These are phyloP conservation scores for Noturus placidus DNA, from an alignment of 2,113 vertebrate genomes.

Conservation along the genomic window DNA sequence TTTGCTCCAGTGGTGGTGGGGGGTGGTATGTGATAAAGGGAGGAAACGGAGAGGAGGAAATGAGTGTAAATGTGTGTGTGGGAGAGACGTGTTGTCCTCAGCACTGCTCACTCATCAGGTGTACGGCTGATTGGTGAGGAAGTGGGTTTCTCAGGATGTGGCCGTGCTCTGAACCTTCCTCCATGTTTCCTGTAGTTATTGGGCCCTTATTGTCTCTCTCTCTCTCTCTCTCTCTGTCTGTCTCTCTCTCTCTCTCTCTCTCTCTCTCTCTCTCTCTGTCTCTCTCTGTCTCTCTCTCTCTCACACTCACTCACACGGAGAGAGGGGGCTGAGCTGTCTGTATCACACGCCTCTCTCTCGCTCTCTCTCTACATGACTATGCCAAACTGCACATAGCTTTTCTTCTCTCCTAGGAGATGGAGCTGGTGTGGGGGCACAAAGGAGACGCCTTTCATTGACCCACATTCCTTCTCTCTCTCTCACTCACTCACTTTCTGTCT, in stretches of 20 bases:
- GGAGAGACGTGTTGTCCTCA: not conserved
- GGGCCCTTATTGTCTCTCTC: not conserved
- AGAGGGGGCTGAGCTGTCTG: not conserved
- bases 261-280: too few species aligned
- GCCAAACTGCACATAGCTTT: conserved; percentile 48
- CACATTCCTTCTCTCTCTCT: conserved; percentile 48
- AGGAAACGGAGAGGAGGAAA: conserved; percentile 18
- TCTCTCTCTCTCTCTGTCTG: too few species aligned
- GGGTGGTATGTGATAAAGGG: not conserved
- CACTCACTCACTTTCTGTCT: not conserved
- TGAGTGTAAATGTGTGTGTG: conserved; percentile 2
- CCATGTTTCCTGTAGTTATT: conserved; percentile 44
- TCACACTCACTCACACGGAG: not conserved
- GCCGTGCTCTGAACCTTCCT: conserved; percentile 44
- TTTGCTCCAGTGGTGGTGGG: not conserved
- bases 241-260: too few species aligned
- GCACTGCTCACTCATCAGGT: conserved; percentile 25
- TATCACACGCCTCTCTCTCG: conserved; percentile 21
- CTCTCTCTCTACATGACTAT: conserved; percentile 31
- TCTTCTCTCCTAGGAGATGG: conserved; percentile 49
- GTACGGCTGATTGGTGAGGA: not conserved
- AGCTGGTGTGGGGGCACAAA: conserved; percentile 34
- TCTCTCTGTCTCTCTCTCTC: too few species aligned
- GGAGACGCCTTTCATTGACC: conserved; percentile 25
- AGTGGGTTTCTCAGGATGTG: conserved; percentile 36